These are phyloP conservation scores for Zaprionus ghesquierei DNA, from an alignment of 1,140 invertebrate species.

Conservation along the genomic window DNA sequence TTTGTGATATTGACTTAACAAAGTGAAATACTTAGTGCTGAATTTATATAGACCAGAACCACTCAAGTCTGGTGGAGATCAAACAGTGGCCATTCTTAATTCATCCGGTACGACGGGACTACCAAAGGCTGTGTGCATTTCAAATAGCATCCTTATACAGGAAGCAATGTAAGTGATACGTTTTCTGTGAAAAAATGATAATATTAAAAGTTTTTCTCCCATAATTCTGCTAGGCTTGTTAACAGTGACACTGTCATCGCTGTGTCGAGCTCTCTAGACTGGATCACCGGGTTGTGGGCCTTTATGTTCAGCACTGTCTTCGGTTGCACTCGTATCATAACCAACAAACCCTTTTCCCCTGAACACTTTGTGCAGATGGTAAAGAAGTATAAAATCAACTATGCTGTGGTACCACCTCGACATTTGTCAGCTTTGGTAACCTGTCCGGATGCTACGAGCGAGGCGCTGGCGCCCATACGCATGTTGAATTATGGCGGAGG, in stretches of 20 bases:
- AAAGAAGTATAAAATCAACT: constrained; percentile 72
- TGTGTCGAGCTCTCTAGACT: constrained; percentile 67
- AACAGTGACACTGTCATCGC: constrained; percentile 57
- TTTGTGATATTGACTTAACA: neutral
- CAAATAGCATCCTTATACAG: constrained; percentile 83
- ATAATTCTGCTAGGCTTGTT: constrained; percentile 29
- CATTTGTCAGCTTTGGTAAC: constrained; percentile 47
- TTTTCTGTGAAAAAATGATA: neutral
- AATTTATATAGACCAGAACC: constrained; percentile 47
- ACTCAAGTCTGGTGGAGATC: constrained; percentile 52
- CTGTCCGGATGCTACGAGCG: constrained; percentile 44
- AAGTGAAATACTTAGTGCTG: neutral
- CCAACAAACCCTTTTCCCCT: constrained; percentile 50
- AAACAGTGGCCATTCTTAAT: constrained; percentile 80
- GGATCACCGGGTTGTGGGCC: constrained; percentile 67
- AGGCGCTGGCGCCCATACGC: constrained; percentile 47
- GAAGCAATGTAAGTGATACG: constrained; percentile 44
- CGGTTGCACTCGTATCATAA: constrained; percentile 65
- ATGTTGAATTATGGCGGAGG: constrained; percentile 61
- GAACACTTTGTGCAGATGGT: constrained; percentile 59
- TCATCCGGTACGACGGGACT: constrained; percentile 90
- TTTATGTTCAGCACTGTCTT: constrained; percentile 51
- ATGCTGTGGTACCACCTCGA: constrained; percentile 47
- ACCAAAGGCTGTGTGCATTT: constrained; percentile 90
- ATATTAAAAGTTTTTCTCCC: neutral